These are phyloP conservation scores for Eristalinus aeneus DNA, from an alignment of 2,888 invertebrate species.

Conservation along the genomic window DNA sequence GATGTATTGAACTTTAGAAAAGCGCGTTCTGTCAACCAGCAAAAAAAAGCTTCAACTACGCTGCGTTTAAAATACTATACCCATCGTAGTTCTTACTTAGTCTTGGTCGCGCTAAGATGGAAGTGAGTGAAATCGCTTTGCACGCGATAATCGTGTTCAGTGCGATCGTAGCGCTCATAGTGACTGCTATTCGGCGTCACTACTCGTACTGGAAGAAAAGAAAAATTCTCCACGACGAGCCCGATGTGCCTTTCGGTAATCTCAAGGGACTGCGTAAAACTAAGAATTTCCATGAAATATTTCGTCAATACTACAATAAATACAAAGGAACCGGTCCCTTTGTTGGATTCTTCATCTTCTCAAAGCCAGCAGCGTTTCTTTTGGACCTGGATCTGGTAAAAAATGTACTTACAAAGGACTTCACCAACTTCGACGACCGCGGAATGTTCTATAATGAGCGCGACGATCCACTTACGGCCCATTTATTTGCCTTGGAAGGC, in stretches of 20 bases:
- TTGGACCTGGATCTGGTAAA: conserved; percentile 77
- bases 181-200: conserved; percentile 9
- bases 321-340: conserved; percentile 75
- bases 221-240: conserved; percentile 73
- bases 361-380: conserved; percentile 75
- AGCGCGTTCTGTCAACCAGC: neutral
- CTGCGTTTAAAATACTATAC: neutral
- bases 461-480: conserved; percentile 79
- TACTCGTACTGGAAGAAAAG: conserved; percentile 73
- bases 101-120: conserved; percentile 34
- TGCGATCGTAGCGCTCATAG: conserved; percentile 5
- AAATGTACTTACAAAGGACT: conserved; percentile 75
- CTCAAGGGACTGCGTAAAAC: conserved; percentile 68
- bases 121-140: neutral
- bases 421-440: conserved; percentile 76
- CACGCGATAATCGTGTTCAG: conserved; percentile 18
- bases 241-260: conserved; percentile 73
- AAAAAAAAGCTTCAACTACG: neutral
- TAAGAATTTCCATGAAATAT: conserved; percentile 72
- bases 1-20: neutral
- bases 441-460: conserved; percentile 76
- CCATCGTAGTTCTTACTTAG: conserved; percentile 11
- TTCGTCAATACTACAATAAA: conserved; percentile 74
- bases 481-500: conserved; percentile 80
- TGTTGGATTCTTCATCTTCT: conserved; percentile 76